These are phyloP conservation scores for Bacillus rossius DNA, from an alignment of 1,140 invertebrate species.

Conservation along the genomic window DNA sequence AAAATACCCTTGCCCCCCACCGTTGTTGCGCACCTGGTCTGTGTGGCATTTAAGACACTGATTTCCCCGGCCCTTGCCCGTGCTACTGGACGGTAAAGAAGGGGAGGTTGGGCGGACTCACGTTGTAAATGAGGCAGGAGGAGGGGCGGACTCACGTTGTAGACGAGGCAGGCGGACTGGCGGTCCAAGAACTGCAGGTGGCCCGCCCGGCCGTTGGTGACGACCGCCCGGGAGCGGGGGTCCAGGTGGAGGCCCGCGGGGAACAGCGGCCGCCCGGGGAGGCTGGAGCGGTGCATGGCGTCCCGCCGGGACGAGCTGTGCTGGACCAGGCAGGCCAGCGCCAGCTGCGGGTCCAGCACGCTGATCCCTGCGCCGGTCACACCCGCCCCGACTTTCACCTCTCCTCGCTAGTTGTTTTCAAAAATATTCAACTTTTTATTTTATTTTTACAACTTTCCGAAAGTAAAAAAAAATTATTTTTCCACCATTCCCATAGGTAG, in stretches of 20 bases:
- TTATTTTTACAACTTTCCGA: too few species aligned
- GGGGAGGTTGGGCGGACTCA: too few species aligned
- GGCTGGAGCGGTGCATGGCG: neutral
- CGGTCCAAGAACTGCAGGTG: slow-evolving; percentile 77
- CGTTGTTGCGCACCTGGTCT: too few species aligned
- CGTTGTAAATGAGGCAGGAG: slow-evolving; percentile 24
- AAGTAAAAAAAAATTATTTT: too few species aligned
- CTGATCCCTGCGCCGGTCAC: slow-evolving; percentile 50
- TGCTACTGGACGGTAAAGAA: too few species aligned
- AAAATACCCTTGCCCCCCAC: too few species aligned
- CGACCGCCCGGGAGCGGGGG: slow-evolving; percentile 56
- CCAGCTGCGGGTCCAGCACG: slow-evolving; percentile 55
- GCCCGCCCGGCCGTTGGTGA: slow-evolving; percentile 71
- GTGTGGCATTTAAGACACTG: too few species aligned
- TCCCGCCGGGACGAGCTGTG: slow-evolving; percentile 47
- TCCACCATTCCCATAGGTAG: too few species aligned
- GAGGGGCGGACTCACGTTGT: slow-evolving; percentile 44
- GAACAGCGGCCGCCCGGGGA: slow-evolving; percentile 41
- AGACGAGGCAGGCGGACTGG: slow-evolving; percentile 58
- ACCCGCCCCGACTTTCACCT: too few species aligned
- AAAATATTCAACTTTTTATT: too few species aligned
- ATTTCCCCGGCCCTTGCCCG: too few species aligned
- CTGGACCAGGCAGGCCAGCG: slow-evolving; percentile 55
- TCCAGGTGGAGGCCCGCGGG: slow-evolving; percentile 55
- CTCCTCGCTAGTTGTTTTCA: too few species aligned